Evolutionary conservation across 2,797 vertebrate genomes (phyloP), one percentile per base, ranked within the genome.

Genomic region (Miichthys miiuy): DNA sequence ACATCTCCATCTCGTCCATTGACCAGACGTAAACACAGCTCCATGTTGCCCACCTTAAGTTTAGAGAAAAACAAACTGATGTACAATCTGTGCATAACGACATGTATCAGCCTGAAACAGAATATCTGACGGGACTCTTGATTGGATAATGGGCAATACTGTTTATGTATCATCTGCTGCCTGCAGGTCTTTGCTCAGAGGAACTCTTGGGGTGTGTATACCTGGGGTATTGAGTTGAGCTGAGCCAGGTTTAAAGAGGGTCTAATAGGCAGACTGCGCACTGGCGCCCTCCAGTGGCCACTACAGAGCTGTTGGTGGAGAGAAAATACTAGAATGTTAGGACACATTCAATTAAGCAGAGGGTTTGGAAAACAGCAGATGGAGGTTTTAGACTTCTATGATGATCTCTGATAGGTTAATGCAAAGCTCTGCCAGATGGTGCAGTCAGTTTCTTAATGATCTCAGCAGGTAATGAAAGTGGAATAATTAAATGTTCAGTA

Each of bases 21-120:
- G 23, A 93, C 90, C 61, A 96, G 54, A n/a, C 95, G 88, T 23
- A 96, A 68, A 66, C 91, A 96, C 80, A 96, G 83, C 90, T 96
- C 96, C 71, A 93, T 88, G 69, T 91, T 91, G 42, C 93, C 94
- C 81, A 91, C 82, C 96, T 96, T 38, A 57, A 42, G 38, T 72
- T 69, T 1, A 34, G 57, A 84, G 9, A 9, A 38, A 34, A 38
- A 38, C 34, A 38, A 38, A 38, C 34, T 5, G 13, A 1, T 50
- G 0, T 71, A 2, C 3, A 38, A 0, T 38, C 34, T 38, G 34
- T 9, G 34, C 34, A 38, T 38, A 38, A 38, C 30, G 6, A 30
- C 34, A 38, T 38, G 34, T 38, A 38, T 55, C 17, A 38, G 10
- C 23, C 9, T 27, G 8, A 2, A 47, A 10, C 38, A 18, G 3